Evolutionary conservation across 2,797 vertebrate genomes (phyloP).

Genomic region (Philypnodon macrostomus): DNA sequence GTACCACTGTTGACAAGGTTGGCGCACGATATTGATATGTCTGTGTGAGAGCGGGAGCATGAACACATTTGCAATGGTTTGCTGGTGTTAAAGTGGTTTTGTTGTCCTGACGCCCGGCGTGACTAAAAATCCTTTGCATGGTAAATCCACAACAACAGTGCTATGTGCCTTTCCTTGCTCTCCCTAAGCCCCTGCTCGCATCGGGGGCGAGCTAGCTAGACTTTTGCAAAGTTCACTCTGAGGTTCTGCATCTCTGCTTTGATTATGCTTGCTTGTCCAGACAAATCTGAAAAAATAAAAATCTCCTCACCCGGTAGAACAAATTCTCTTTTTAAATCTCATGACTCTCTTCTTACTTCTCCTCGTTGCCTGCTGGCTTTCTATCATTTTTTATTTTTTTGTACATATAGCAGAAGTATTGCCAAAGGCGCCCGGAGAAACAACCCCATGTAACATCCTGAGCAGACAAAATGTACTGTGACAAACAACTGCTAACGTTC

Average conservation of each 20-base stretch:
- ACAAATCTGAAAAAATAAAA: slow-evolving; percentile 17
- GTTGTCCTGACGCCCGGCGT: slow-evolving; percentile 48
- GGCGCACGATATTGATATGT: slow-evolving; percentile 17
- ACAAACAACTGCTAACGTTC: background rate
- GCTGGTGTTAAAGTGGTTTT: slow-evolving; percentile 48
- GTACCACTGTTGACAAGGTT: slow-evolving; percentile 11
- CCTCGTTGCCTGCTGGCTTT: slow-evolving; percentile 22
- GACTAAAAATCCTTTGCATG: slow-evolving; percentile 59
- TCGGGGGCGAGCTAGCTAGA: slow-evolving; percentile 30
- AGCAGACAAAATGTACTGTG: slow-evolving; percentile 8
- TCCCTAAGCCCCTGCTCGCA: slow-evolving; percentile 42
- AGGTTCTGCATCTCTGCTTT: slow-evolving; percentile 57
- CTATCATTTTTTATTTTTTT: slow-evolving; percentile 19
- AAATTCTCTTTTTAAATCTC: slow-evolving; percentile 25
- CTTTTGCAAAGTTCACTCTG: slow-evolving; percentile 60
- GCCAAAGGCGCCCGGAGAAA: slow-evolving; percentile 12
- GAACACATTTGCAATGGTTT: slow-evolving; percentile 37
- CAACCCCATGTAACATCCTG: slow-evolving; percentile 9
- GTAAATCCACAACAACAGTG: slow-evolving; percentile 58
- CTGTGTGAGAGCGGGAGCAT: slow-evolving; percentile 22
- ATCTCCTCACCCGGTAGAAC: slow-evolving; percentile 5
- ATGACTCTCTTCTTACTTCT: slow-evolving; percentile 17
- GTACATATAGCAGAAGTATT: slow-evolving; percentile 7
- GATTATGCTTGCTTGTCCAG: slow-evolving; percentile 44
- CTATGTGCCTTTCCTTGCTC: slow-evolving; percentile 28